These are phyloP conservation scores for Bungarus multicinctus DNA, from an alignment of 2,113 vertebrate species.

Conservation along the genomic window DNA sequence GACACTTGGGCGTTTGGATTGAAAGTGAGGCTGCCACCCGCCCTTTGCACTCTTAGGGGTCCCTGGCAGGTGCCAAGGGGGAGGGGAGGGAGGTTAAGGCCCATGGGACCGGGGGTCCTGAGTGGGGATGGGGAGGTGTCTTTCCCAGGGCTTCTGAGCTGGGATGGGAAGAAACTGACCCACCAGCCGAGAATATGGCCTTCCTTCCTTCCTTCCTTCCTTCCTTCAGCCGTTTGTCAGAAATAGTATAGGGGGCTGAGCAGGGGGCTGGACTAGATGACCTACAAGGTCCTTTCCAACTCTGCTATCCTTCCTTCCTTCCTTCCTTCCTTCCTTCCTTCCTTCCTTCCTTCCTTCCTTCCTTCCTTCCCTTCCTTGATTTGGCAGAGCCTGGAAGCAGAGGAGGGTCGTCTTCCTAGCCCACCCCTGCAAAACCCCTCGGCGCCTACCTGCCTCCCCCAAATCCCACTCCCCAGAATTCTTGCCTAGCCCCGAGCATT, in stretches of 20 bases:
- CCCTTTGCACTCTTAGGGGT: neutral
- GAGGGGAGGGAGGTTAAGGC: neutral
- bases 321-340: too few relatives aligned
- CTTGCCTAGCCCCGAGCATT: neutral
- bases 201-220: neutral
- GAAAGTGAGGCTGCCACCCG: neutral
- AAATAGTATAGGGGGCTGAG: too few relatives aligned
- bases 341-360: too few relatives aligned
- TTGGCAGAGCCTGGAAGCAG: too few relatives aligned
- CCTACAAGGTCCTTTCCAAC: too few relatives aligned
- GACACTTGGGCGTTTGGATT: neutral
- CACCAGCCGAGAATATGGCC: neutral
- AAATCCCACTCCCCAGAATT: neutral
- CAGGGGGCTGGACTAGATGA: too few relatives aligned
- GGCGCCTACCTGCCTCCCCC: too few relatives aligned
- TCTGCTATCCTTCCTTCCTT: too few relatives aligned
- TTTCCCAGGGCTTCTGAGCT: too few relatives aligned
- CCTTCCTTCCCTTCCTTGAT: neutral
- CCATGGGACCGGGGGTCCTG: neutral
- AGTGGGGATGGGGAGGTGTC: neutral
- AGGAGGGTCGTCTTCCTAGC: too few relatives aligned
- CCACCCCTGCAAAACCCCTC: too few relatives aligned
- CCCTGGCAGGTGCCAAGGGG: neutral
- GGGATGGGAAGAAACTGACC: neutral
- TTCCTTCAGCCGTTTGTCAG: too few relatives aligned